A percentile compares a stretch with the other conserved stretches of the same genome.
Conservation (phyloP, 1,140 invertebrate genomes). For the Drosophila gunungcola region DNA sequence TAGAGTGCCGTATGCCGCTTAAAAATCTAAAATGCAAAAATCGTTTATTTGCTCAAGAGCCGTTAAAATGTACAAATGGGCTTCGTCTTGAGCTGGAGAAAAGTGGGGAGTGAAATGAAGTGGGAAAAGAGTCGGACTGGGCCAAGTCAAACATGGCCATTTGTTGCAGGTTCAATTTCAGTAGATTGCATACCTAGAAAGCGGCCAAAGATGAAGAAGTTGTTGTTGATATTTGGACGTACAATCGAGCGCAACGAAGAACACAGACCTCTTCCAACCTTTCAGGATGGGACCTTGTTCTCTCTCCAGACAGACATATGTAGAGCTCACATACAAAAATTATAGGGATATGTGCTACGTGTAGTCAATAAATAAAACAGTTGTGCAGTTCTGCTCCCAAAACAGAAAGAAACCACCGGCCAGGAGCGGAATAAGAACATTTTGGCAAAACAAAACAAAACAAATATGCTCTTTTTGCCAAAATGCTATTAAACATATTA, state of each 20-base stretch:
- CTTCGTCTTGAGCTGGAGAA: slow-evolving; percentile 19
- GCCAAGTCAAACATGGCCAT: slow-evolving; percentile 78
- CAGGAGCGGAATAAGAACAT: slow-evolving; percentile 5
- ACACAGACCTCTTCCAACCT: slow-evolving; percentile 41
- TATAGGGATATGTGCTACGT: slow-evolving; percentile 79
- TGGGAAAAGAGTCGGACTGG: slow-evolving; percentile 41
- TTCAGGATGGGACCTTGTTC: slow-evolving; percentile 14
- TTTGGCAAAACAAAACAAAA: no score
- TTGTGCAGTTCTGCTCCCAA: slow-evolving; percentile 48
- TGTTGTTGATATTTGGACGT: slow-evolving; percentile 81
- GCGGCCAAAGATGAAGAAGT: slow-evolving; percentile 58
- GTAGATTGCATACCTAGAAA: slow-evolving; percentile 68
- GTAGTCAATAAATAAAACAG: slow-evolving; percentile 82
- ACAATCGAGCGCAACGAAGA: slow-evolving; percentile 72
- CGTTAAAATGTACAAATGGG: slow-evolving; percentile 72
- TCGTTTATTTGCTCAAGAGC: slow-evolving; percentile 79
- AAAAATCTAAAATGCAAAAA: slow-evolving; percentile 78
- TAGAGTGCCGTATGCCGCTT: slow-evolving; percentile 24
- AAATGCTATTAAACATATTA: no score
- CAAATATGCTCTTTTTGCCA: no score
- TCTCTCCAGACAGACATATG: slow-evolving; percentile 54
- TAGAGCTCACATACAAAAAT: slow-evolving; percentile 72
- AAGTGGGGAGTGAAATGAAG: slow-evolving; percentile 22
- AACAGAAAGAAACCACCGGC: slow-evolving; percentile 4
- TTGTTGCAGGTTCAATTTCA: slow-evolving; percentile 81